phyloP scores from a whole-genome alignment of 2,888 invertebrate genomes.

The Leptopterna dolabrata region DNA sequence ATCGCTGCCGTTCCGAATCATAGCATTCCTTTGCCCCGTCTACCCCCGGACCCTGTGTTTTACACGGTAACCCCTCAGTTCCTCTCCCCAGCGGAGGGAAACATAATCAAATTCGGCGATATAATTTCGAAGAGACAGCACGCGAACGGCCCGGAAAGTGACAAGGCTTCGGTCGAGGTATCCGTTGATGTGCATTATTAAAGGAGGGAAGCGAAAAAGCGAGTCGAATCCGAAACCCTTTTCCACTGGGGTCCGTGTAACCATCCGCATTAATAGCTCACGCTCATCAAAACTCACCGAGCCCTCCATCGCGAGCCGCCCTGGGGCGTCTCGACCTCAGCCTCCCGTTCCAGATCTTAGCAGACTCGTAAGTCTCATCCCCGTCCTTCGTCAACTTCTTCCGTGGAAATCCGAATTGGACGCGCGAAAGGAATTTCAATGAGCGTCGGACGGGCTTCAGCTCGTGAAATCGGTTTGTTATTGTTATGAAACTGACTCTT shows the following conservation, averaged over 20 bases:
- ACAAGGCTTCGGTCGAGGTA: not conserved
- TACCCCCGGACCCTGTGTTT: too few relatives aligned
- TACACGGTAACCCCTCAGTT: too few relatives aligned
- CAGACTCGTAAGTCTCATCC: not conserved
- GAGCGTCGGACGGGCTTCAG: not conserved
- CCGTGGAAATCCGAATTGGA: not conserved
- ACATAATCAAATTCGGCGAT: not conserved
- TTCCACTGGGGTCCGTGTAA: not conserved
- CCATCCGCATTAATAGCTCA: conserved; percentile 34
- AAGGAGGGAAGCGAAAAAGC: conserved; percentile 8
- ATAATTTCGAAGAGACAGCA: not conserved
- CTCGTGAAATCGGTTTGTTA: too few relatives aligned
- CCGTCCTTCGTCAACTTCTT: not conserved
- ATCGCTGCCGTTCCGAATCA: too few relatives aligned
- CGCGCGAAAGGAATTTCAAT: not conserved
- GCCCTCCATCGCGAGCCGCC: not conserved
- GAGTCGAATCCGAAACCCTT: not conserved
- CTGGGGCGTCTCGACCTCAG: not conserved
- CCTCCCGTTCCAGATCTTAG: not conserved
- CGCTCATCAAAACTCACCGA: conserved; percentile 25
- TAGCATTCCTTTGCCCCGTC: too few relatives aligned
- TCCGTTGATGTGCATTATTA: conserved; percentile 5
- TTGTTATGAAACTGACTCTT: too few relatives aligned
- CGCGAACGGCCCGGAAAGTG: not conserved
- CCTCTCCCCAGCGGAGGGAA: not conserved